Evolutionary conservation across 2,888 invertebrate species (phyloP), one percentile per base, ranked within the genome.

Genomic region (Pilophorus perplexus): DNA sequence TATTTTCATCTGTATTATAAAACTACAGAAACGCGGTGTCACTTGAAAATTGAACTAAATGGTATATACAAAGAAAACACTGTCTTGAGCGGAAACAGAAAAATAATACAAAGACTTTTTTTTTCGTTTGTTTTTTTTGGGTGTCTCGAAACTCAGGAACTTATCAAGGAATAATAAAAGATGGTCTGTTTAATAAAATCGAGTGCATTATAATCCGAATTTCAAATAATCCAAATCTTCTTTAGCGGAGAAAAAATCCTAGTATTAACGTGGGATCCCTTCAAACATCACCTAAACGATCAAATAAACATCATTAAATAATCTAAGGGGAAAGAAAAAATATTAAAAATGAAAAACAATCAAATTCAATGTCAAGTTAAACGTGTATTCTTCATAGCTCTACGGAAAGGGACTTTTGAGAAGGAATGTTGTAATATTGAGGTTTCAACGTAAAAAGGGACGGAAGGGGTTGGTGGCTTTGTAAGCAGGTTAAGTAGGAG

Each of bases 271-370:
- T 14, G 52, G 52, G 28, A 25, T 23, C 12, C 28, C 62, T 48
- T 25, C 28, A 28, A 46, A 46, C 44, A 62, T 23, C 12, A 62
- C 62, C 62, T 62, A 62, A 62, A 62, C 37, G 48, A 62, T 28
- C 62, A 33, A 62, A 18, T 20, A 55, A 54, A 37, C 22, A 55
- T 38, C 38, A 20, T 38, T 22, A 52, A 42, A 42, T n/a, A n/a
- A n/a, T n/a, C n/a, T n/a, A n/a, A n/a, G 20, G 23, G 23, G 28
- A 52, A 52, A 28, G 27, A 14, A 12, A 6, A 28, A n/a, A 18
- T 20, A 54, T 16, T 38, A 3, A 37, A 52, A 8, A 33, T 33
- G 6, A 33, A 14, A 28, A 28, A 52, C 23, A 52, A 28, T 18
- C 25, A 52, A 52, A 27, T 52, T 14, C 18, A 44, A 12, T 10